Percentiles rank a stretch among this genome's conserved stretches.
These are phyloP conservation scores for Cynaeus angustus DNA, from an alignment of 2,888 invertebrate species.

Conservation along the genomic window DNA sequence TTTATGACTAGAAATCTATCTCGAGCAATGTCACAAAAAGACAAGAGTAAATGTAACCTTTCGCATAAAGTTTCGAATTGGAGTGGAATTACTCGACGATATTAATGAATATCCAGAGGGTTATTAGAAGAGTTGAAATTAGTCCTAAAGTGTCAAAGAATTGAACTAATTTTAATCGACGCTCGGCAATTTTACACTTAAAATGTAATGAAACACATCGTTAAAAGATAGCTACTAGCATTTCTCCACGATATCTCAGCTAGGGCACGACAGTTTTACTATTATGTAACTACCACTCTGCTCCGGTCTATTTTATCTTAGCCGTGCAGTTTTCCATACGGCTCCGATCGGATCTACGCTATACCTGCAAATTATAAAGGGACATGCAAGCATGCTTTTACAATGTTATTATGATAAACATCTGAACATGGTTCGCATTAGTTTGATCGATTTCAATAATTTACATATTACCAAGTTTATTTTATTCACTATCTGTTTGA, in stretches of 20 bases:
- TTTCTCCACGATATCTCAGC: conserved; percentile 33
- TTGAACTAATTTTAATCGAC: conserved; percentile 53
- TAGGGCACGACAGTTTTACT: conserved; percentile 44
- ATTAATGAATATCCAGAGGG: conserved; percentile 48
- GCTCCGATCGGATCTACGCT: conserved; percentile 38
- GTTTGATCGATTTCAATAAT: conserved; percentile 49
- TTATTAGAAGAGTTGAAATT: conserved; percentile 51
- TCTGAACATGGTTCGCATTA: conserved; percentile 48
- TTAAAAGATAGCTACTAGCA: conserved; percentile 24
- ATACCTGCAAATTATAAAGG: conserved; percentile 49
- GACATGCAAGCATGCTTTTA: conserved; percentile 51
- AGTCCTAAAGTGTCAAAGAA: conserved; percentile 53
- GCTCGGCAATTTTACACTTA: conserved; percentile 35
- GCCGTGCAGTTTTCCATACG: conserved; percentile 40
- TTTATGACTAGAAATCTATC: conserved; percentile 31
- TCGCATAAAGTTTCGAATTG: conserved; percentile 34
- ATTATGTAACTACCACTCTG: conserved; percentile 41
- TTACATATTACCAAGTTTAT: conserved; percentile 46
- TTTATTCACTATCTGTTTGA: conserved; percentile 45
- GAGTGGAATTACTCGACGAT: conserved; percentile 45
- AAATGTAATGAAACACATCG: conserved; percentile 43
- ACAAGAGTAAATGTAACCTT: conserved; percentile 32
- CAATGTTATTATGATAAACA: conserved; percentile 49
- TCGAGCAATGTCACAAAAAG: conserved; percentile 30
- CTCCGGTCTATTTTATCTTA: conserved; percentile 46